These are phyloP conservation scores for Diarsia rubi DNA, from an alignment of 2,888 invertebrate genomes.

Conservation along the genomic window DNA sequence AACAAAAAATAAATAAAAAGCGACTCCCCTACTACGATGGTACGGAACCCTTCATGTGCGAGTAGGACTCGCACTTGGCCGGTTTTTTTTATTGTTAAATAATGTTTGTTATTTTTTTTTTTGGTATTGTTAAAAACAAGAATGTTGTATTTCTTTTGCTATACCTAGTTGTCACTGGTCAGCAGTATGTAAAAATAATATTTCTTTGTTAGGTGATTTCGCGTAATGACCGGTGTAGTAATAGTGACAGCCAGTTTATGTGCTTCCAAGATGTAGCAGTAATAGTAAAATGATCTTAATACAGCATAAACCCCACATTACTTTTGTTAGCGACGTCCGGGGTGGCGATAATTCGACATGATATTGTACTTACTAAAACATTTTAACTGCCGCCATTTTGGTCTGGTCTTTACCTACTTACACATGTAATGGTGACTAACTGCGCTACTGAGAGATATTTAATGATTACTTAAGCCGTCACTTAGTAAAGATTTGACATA, in stretches of 20 bases:
- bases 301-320: slow-evolving; percentile 80
- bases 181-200: slow-evolving; percentile 32
- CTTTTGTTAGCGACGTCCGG: slow-evolving; percentile 74
- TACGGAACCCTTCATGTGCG: no score
- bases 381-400: slow-evolving; percentile 58
- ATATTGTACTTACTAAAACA: slow-evolving; percentile 72
- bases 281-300: slow-evolving; percentile 88
- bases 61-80: no score
- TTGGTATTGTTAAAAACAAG: no score
- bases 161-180: slow-evolving; percentile 6
- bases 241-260: slow-evolving; percentile 83
- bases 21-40: no score
- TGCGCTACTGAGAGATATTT: no score
- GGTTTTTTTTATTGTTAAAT: no score
- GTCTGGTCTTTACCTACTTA: slow-evolving; percentile 21
- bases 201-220: slow-evolving; percentile 59
- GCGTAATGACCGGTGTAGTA: slow-evolving; percentile 71
- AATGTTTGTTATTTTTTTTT: no score
- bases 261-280: slow-evolving; percentile 83
- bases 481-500: no score
- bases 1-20: no score
- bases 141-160: slow-evolving; percentile 1
- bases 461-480: no score
- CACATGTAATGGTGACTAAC: slow-evolving; percentile 29
- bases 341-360: slow-evolving; percentile 74